phyloP scores from a whole-genome alignment of 1,140 invertebrate species.

The Theocolax elegans region DNA sequence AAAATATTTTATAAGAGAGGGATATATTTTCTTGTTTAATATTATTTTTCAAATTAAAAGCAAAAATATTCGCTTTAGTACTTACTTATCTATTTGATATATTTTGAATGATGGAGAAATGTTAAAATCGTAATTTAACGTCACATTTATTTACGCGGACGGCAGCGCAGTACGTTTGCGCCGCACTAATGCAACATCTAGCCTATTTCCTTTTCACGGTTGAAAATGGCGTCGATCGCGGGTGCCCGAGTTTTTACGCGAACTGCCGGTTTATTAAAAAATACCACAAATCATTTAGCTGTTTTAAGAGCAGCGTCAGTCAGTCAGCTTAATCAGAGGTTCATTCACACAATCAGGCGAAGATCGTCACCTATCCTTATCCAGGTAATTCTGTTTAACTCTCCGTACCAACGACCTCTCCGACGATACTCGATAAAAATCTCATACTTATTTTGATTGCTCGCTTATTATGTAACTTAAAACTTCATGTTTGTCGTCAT shows the following conservation, averaged over 20 bases:
- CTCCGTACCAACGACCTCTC: not conserved
- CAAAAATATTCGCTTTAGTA: no score
- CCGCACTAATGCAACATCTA: not conserved
- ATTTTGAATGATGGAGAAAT: no score
- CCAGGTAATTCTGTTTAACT: slow-evolving; percentile 48
- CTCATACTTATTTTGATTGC: slow-evolving; percentile 15
- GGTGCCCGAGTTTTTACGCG: slow-evolving; percentile 49
- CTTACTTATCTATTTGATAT: no score
- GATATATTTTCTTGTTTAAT: no score
- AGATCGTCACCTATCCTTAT: slow-evolving; percentile 10
- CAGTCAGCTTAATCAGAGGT: slow-evolving; percentile 32
- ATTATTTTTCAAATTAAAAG: no score
- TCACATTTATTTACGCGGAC: no score
- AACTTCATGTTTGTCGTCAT: not conserved
- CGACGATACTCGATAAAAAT: not conserved
- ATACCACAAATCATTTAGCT: slow-evolving; percentile 36
- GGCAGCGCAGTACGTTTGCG: no score
- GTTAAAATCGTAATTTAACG: no score
- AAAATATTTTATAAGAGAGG: no score
- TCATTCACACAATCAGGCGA: slow-evolving; percentile 37
- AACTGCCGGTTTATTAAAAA: slow-evolving; percentile 49
- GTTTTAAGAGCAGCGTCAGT: slow-evolving; percentile 7
- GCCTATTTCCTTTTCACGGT: slow-evolving; percentile 2
- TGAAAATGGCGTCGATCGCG: slow-evolving; percentile 56
- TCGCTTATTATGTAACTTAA: slow-evolving; percentile 4